phyloP scores from a whole-genome alignment of 1,140 invertebrate genomes.

The Drosophila neocordata region DNA sequence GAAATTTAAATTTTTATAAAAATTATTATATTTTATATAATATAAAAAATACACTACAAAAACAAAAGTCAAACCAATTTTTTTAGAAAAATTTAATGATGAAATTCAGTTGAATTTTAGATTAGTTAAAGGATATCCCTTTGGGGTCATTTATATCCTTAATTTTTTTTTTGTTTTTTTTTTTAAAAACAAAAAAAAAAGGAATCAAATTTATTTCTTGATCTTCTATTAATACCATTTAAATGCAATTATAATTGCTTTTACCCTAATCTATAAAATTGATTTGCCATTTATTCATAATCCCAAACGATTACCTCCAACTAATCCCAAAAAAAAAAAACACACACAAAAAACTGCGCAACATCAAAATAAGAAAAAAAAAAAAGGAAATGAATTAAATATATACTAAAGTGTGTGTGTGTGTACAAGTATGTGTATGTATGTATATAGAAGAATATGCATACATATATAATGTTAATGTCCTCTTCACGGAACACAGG shows the following conservation, averaged over 20 bases:
- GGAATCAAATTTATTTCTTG: background rate
- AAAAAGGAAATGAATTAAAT: slow-evolving; percentile 1
- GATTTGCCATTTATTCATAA: slow-evolving; percentile 1
- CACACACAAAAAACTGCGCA: too few relatives aligned
- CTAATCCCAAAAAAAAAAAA: slow-evolving; percentile 3
- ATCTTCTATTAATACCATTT: background rate
- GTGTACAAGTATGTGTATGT: background rate
- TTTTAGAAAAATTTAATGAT: too few relatives aligned
- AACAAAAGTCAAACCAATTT: too few relatives aligned
- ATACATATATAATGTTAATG: slow-evolving; percentile 1
- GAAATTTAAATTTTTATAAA: background rate
- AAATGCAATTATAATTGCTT: background rate
- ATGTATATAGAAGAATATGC: background rate
- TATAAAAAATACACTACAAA: too few relatives aligned
- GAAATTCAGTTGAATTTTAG: too few relatives aligned
- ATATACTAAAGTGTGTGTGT: background rate
- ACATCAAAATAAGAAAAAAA: too few relatives aligned
- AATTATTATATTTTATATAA: background rate
- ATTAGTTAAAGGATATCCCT: too few relatives aligned
- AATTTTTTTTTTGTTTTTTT: too few relatives aligned
- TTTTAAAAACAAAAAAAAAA: too few relatives aligned
- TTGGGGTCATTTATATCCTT: too few relatives aligned
- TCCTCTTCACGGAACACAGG: slow-evolving; percentile 6
- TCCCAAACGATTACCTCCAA: background rate
- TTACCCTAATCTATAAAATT: background rate